Evolutionary conservation across 1,140 invertebrate genomes (phyloP), one percentile per base, ranked within the genome.

Genomic region (Daktulosphaira vitifoliae): DNA sequence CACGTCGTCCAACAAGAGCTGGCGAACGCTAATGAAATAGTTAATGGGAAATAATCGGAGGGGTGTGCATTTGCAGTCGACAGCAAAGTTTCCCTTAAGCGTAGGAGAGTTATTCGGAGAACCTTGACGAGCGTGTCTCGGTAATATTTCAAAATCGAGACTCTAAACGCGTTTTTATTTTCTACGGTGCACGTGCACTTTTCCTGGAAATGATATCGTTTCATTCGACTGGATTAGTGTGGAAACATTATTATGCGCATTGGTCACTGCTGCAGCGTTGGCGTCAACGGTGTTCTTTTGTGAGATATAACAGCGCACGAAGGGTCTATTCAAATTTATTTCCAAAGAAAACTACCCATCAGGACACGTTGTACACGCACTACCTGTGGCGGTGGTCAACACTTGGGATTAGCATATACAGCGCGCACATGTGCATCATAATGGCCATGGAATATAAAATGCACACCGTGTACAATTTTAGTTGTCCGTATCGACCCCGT

Each of bases 371-470:
- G n/a, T 15, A n/a, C 39, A 46, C 42, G 23, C 26, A 38, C 20
- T 48, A 62, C 56, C 56, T 62, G 56, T 25, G 42, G 37, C 26
- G 44, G 56, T 62, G 56, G 56, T 62, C 56, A 62, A 33, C 29
- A 25, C 16, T 18, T 39, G 37, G 54, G 39, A 62, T 62, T 62
- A 62, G 56, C 56, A 62, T 62, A 62, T 62, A 62, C 42, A 9
- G 42, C n/a, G 39, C 44, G 25, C 56, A 62, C 56, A 62, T 48
- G 56, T 62, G 56, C 20, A 33, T 62, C 46, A 62, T 62, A 48
- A 48, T 48, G 26, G 42, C 16, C 15, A 48, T 33, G 5, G 29
- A 33, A 33, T 33, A 33, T 33, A 33, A 6, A 33, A 33, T 33
- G 11, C 29, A 6, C 29, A 33, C 29, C 5, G 29, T 33, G 29